A percentile compares a stretch with the other conserved stretches of the same genome.
These are phyloP conservation scores for Platanista minor DNA, from an alignment of 2,113 vertebrate genomes.

Conservation along the genomic window DNA sequence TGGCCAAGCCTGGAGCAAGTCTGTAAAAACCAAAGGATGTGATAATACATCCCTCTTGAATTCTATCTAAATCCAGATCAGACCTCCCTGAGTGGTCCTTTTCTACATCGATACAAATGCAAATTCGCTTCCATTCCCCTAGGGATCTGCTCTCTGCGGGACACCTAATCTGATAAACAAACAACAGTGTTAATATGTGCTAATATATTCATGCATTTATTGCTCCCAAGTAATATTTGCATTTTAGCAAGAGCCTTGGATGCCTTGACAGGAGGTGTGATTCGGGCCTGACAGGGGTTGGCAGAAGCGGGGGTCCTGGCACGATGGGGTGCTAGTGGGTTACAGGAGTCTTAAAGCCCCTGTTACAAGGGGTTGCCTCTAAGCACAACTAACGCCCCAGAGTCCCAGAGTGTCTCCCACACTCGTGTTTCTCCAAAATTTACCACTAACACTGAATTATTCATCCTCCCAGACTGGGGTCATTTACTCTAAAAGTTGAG, in stretches of 20 bases:
- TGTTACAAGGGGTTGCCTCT: not conserved
- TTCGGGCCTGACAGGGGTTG: not conserved
- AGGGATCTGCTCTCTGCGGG: not conserved
- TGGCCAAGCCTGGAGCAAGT: not conserved
- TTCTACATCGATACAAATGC: not conserved
- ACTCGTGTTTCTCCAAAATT: not conserved
- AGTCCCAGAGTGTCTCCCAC: not conserved
- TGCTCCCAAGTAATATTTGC: not conserved
- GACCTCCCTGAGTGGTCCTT: not conserved
- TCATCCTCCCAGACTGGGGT: slow-evolving; percentile 20
- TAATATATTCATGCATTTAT: not conserved
- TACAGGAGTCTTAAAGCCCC: not conserved
- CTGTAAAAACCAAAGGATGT: not conserved
- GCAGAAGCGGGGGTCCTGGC: rapidly evolving
- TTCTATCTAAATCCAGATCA: not conserved
- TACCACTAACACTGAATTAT: not conserved
- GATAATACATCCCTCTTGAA: not conserved
- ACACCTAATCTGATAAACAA: slow-evolving; percentile 14
- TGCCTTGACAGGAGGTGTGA: not conserved
- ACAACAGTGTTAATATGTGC: not conserved
- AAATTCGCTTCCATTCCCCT: not conserved
- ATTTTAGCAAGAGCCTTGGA: not conserved
- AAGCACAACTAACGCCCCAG: not conserved
- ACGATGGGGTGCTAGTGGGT: not conserved
- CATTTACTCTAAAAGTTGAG: slow-evolving; percentile 5